Evolutionary conservation across 2,888 invertebrate species (phyloP).

Genomic region (Ormyrus pomaceus): DNA sequence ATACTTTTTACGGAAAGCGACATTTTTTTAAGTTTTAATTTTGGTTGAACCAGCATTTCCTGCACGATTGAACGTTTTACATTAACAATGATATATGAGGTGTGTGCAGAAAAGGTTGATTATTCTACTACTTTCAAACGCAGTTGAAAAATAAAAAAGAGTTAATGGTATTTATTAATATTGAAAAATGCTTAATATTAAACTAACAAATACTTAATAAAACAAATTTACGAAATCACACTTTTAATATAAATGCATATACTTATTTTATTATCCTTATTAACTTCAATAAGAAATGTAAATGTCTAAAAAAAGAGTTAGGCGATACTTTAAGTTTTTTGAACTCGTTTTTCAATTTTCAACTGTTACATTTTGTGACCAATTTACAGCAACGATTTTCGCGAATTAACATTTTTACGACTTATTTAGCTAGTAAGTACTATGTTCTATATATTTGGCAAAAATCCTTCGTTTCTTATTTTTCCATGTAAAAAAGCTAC

Average conservation of each 20-base stretch:
- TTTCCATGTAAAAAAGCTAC: constrained; percentile 74
- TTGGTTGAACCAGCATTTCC: constrained; percentile 37
- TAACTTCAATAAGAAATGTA: no score
- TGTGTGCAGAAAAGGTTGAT: constrained; percentile 34
- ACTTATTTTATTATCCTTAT: no score
- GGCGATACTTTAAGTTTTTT: constrained; percentile 1
- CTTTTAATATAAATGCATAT: no score
- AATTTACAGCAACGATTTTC: constrained; percentile 51
- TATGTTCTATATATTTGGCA: constrained; percentile 72
- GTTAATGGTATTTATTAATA: background rate
- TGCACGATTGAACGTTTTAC: constrained; percentile 16
- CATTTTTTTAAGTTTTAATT: constrained; percentile 48
- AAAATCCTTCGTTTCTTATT: constrained; percentile 69
- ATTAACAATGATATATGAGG: constrained; percentile 25
- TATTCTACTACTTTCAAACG: constrained; percentile 34
- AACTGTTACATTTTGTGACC: constrained; percentile 38
- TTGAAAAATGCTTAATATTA: constrained; percentile 9
- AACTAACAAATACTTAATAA: no score
- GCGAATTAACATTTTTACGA: constrained; percentile 49
- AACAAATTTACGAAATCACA: no score
- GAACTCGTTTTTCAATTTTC: constrained; percentile 38
- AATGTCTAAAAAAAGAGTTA: no score
- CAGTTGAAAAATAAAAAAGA: constrained; percentile 50
- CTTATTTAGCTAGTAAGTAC: constrained; percentile 73
- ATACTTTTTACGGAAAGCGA: constrained; percentile 55